These are phyloP conservation scores for Gymnothorax javanicus DNA, from an alignment of 2,797 vertebrate species.

Conservation along the genomic window DNA sequence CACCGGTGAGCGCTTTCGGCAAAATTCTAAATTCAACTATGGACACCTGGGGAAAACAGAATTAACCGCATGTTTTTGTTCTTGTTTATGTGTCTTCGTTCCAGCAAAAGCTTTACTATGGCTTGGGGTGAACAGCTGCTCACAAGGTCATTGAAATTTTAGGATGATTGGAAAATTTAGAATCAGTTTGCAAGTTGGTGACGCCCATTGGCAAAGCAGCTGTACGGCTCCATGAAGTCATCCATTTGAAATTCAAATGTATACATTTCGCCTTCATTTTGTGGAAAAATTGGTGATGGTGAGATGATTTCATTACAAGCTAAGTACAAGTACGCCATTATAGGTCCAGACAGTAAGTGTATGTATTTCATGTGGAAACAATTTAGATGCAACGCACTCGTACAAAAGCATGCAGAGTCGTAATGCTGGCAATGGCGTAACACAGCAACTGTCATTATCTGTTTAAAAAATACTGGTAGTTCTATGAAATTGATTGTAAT, in stretches of 20 bases:
- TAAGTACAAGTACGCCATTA: not conserved
- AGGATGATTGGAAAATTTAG: not conserved
- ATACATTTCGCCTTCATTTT: not conserved
- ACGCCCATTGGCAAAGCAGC: not conserved
- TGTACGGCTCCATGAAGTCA: not conserved
- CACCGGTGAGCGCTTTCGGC: not conserved
- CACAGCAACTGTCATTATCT: slow-evolving; percentile 7
- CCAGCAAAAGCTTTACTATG: not conserved
- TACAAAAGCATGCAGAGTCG: not conserved
- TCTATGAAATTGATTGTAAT: not conserved
- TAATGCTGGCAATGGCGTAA: not conserved
- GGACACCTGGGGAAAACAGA: too few species aligned
- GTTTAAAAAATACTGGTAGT: not conserved
- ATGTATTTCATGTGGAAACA: not conserved
- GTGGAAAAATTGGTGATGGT: slow-evolving; percentile 7
- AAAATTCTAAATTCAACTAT: not conserved
- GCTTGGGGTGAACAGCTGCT: not conserved
- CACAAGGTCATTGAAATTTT: not conserved
- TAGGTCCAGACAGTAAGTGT: not conserved
- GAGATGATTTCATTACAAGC: not conserved
- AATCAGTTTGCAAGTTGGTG: not conserved
- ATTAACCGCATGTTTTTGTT: not conserved
- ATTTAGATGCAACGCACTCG: not conserved
- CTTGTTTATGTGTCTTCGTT: not conserved
- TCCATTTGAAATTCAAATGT: not conserved